Conservation (phyloP, 2,113 vertebrate genomes). For the Parus major region DNA sequence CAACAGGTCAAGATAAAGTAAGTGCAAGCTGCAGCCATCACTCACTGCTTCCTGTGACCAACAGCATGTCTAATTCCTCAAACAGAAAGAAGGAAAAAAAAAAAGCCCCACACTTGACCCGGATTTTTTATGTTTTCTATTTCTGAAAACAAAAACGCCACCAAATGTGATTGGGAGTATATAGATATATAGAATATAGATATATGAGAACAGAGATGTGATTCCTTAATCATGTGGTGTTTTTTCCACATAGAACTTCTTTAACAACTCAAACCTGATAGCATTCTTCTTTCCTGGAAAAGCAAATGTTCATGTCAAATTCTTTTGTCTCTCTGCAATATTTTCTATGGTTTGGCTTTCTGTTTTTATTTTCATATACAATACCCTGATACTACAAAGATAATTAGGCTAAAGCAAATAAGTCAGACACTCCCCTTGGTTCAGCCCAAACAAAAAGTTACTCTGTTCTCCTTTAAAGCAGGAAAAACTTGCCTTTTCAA, state of each 20-base stretch:
- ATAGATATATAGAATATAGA: too few relatives aligned
- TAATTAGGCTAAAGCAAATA: not conserved
- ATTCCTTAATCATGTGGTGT: not conserved
- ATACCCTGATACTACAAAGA: not conserved
- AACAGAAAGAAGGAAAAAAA: not conserved
- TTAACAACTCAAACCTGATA: not conserved
- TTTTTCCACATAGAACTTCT: not conserved
- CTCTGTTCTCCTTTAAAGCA: not conserved
- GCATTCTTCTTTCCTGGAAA: not conserved
- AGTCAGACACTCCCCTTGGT: not conserved
- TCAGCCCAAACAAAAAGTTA: not conserved
- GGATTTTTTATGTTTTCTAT: not conserved
- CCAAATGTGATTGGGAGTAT: not conserved
- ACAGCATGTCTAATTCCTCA: not conserved
- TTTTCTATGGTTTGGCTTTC: not conserved
- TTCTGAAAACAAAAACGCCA: not conserved
- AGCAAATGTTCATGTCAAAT: not conserved
- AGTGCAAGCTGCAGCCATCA: not conserved
- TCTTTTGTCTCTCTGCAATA: not conserved
- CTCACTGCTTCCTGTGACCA: not conserved
- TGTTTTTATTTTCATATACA: not conserved
- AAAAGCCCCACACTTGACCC: not conserved
- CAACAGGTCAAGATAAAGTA: constrained; percentile 67
- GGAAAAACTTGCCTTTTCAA: not conserved
- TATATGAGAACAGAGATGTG: too few relatives aligned